Evolutionary conservation across 23 tunicate species (phyloP).

Genomic region (Styela clava): DNA sequence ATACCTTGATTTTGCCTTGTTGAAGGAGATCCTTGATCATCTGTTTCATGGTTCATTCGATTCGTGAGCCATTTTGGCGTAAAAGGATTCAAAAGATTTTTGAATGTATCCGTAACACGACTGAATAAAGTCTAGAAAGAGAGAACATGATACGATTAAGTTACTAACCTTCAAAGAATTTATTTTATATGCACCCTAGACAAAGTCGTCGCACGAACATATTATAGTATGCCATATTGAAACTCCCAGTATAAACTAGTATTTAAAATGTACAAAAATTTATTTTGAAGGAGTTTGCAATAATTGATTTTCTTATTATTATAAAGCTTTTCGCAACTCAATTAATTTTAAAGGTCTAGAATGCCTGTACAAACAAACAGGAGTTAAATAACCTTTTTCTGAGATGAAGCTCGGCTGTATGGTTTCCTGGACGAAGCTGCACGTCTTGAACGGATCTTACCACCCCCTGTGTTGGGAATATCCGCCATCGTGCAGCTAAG

Average conservation of each 20-base stretch:
- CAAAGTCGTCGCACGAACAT: too few species aligned
- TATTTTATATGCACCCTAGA: too few species aligned
- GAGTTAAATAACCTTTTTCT: too few species aligned
- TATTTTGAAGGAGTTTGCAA: too few species aligned
- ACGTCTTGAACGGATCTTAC: constrained; percentile 30
- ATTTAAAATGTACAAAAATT: constrained; percentile 3
- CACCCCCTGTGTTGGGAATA: constrained; percentile 13
- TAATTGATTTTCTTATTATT: too few species aligned
- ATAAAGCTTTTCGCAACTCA: too few species aligned
- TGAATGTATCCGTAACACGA: constrained; percentile 25
- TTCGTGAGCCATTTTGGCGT: constrained; percentile 26
- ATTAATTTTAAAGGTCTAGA: too few species aligned
- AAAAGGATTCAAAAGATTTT: constrained; percentile 4
- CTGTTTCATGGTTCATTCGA: constrained; percentile 1
- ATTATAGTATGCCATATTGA: too few species aligned
- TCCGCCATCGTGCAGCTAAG: constrained; percentile 35
- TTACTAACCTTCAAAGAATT: too few species aligned
- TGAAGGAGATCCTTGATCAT: constrained; percentile 3
- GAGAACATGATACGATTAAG: neutral
- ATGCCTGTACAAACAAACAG: too few species aligned
- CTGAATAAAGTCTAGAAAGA: constrained; percentile 14
- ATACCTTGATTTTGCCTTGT: neutral
- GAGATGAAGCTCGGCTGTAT: constrained; percentile 15
- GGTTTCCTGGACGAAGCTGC: constrained; percentile 13
- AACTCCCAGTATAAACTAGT: too few species aligned